Conservation (phyloP, 37 sponge, comb jelly and placozoan genomes). For the Oscarella lobularis region DNA sequence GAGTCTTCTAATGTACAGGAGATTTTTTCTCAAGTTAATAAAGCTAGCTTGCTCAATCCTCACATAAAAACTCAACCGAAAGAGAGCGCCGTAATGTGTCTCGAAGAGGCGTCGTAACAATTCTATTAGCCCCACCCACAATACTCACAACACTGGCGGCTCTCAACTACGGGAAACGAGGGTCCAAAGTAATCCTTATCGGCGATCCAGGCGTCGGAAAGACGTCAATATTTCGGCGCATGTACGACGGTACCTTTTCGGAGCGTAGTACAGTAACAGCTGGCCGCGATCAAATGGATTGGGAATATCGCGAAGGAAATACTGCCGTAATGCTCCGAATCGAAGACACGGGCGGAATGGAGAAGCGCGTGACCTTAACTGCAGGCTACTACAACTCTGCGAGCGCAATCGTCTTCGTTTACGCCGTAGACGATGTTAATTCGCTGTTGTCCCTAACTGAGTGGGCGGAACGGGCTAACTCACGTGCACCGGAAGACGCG, state of each 20-base stretch:
- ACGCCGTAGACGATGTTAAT: background rate
- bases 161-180: too few relatives aligned
- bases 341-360: background rate
- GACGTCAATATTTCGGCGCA: background rate
- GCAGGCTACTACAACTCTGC: background rate
- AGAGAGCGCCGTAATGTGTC: too few relatives aligned
- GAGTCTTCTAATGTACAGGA: too few relatives aligned
- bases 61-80: too few relatives aligned
- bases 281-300: background rate
- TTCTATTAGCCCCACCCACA: too few relatives aligned
- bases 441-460: too few relatives aligned
- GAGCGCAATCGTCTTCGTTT: background rate
- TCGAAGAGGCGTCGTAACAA: too few relatives aligned
- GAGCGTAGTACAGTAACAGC: background rate
- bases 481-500: too few relatives aligned
- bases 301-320: background rate
- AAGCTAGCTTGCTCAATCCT: too few relatives aligned
- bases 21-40: too few relatives aligned
- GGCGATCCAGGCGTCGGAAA: conserved; percentile 1
- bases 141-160: too few relatives aligned
- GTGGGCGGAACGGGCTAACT: too few relatives aligned
- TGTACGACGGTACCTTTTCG: background rate
- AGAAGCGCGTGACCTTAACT: background rate
- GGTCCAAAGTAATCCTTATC: background rate
- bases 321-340: background rate